Evolutionary conservation across 2,888 invertebrate genomes (phyloP), one percentile per base, ranked within the genome.

Genomic region (Cheilosia scutellata): DNA sequence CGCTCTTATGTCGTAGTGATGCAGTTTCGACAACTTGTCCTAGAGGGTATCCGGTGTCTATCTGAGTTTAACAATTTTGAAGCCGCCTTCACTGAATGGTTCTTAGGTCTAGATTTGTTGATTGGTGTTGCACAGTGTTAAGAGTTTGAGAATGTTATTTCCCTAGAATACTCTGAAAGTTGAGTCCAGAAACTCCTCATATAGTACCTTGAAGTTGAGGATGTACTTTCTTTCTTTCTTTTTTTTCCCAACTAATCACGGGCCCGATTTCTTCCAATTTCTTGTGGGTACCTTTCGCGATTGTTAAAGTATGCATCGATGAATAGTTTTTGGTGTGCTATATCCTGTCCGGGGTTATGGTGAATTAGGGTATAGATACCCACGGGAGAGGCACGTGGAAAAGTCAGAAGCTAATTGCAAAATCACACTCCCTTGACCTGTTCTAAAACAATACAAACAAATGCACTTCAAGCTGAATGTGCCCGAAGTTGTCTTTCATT

Each of bases 1-100:
- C 3, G 89, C 89, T 0, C 89, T 88, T 3, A 91, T 20, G 6
- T 89, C 84, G 51, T 82, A 89, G 1, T 89, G 90, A 42, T 82
- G 87, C 2, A 91, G 72, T 71, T 91, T 88, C 2, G 27, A 79
- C 29, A 92, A 53, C 63, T 92, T 91, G 47, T 90, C 90, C 9
- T 37, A 37, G 4, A 88, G 88, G 9, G 88, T 87, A 2, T 80
- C 29, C 2, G 0, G 13, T 2, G 3, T 25, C 5, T 6, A 40
- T 1, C 62, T n/a, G 5, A 88, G 4, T 25, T 47, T 72, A 37
- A 91, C 29, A 3, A 86, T 29, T 25, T 79, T 77, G 4, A 90
- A 78, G 0, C 90, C 91, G 0, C 71, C 53, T 0, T 47, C 33
- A 0, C 89, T 88, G 83, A 91, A 92, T 0, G 91, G 91, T 37